phyloP scores from a whole-genome alignment of 2,888 invertebrate genomes.

The Cerceris ruficornis region DNA sequence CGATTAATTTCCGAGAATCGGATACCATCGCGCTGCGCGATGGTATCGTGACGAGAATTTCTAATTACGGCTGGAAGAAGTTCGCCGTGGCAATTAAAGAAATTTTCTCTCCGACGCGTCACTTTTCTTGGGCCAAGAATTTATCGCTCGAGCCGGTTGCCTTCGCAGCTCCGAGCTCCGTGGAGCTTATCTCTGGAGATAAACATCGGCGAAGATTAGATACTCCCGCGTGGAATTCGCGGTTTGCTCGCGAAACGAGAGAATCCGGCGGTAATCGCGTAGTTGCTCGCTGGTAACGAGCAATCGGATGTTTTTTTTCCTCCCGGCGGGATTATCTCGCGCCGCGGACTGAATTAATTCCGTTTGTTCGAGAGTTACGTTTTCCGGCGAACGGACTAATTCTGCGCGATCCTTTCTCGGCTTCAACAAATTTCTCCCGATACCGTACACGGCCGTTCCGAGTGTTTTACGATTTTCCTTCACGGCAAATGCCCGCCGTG shows the following conservation, averaged over 20 bases:
- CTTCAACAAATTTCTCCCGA: no score
- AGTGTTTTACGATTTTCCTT: no score
- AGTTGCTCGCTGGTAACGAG: constrained; percentile 36
- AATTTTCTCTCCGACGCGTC: constrained; percentile 35
- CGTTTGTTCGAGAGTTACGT: background rate
- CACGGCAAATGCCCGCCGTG: no score
- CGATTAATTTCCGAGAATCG: background rate
- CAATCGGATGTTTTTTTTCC: constrained; percentile 17
- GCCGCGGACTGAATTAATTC: background rate
- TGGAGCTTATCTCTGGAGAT: constrained; percentile 57
- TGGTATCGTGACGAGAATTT: background rate
- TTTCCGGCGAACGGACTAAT: background rate
- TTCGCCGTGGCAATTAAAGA: constrained; percentile 30
- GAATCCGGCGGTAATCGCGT: constrained; percentile 45
- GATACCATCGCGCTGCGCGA: background rate
- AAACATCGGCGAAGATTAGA: constrained; percentile 71
- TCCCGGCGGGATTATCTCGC: background rate
- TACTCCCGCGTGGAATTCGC: constrained; percentile 54
- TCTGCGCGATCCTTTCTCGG: no score
- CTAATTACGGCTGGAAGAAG: background rate
- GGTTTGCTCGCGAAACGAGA: constrained; percentile 40
- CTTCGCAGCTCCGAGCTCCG: background rate
- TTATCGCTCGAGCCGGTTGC: constrained; percentile 14
- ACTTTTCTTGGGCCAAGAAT: constrained; percentile 13
- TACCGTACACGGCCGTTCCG: no score